Evolutionary conservation across 2,888 invertebrate genomes (phyloP).

Genomic region (Sesia apiformis): DNA sequence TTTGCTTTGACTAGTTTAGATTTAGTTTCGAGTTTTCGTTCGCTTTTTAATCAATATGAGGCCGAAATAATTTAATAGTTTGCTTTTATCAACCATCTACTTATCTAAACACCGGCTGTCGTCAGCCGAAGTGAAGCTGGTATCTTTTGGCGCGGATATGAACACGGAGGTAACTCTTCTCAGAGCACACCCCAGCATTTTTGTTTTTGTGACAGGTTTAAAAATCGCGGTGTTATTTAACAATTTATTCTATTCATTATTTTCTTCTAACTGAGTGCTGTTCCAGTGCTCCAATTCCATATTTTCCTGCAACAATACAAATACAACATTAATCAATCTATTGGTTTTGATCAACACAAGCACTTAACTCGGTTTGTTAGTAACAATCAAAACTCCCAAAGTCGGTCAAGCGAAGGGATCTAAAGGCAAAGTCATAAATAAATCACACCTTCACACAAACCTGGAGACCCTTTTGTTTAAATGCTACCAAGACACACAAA

Average conservation of each 20-base stretch:
- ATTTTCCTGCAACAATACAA: constrained; percentile 67
- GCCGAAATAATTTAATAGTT: constrained; percentile 31
- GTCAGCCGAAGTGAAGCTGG: constrained; percentile 60
- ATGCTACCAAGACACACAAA: constrained; percentile 67
- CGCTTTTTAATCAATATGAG: constrained; percentile 17
- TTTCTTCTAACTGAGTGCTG: constrained; percentile 31
- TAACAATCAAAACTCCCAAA: constrained; percentile 43
- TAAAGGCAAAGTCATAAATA: constrained; percentile 65
- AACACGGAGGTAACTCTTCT: constrained; percentile 55
- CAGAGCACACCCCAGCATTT: constrained; percentile 70
- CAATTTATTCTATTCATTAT: constrained; percentile 22
- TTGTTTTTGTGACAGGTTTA: constrained; percentile 44
- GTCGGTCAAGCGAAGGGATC: constrained; percentile 55
- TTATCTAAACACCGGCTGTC: constrained; percentile 72
- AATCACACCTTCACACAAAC: constrained; percentile 69
- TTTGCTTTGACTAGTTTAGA: constrained; percentile 56
- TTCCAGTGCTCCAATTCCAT: constrained; percentile 40
- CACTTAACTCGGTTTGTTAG: not conserved
- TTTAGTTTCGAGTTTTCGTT: constrained; percentile 15
- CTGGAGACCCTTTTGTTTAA: constrained; percentile 66
- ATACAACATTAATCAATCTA: constrained; percentile 29
- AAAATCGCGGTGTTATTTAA: constrained; percentile 31
- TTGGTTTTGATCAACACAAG: not conserved
- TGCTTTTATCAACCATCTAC: constrained; percentile 38
- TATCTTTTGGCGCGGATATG: constrained; percentile 34